Percentiles rank a stretch among this genome's conserved stretches.
phyloP scores from a whole-genome alignment of 2,888 invertebrate genomes.

The Zhengitettix transpicula region DNA sequence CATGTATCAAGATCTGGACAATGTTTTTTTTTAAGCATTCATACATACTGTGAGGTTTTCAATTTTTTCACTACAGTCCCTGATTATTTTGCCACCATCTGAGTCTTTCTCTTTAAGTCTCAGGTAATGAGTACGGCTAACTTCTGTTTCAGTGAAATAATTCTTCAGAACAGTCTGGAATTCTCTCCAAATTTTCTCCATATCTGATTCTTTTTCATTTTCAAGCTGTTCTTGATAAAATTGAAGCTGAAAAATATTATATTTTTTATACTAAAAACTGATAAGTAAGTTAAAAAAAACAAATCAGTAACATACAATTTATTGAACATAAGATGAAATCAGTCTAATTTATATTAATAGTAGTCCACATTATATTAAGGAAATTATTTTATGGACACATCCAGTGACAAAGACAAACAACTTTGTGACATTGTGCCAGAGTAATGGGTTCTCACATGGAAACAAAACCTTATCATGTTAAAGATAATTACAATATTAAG shows the following conservation, averaged over 20 bases:
- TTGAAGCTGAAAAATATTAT: slow-evolving; percentile 3
- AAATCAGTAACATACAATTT: too few relatives aligned
- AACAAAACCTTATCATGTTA: too few relatives aligned
- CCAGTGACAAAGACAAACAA: too few relatives aligned
- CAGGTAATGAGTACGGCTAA: slow-evolving; percentile 23
- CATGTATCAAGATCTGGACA: too few relatives aligned
- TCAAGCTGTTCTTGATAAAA: slow-evolving; percentile 15
- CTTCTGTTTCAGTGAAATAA: slow-evolving; percentile 22
- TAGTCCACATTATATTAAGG: too few relatives aligned
- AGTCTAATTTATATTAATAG: too few relatives aligned
- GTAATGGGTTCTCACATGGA: too few relatives aligned
- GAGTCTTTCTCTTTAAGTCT: slow-evolving; percentile 32
- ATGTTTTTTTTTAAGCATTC: background rate
- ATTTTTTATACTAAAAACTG: background rate
- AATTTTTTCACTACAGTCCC: background rate
- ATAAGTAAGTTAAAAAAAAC: too few relatives aligned
- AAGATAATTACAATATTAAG: too few relatives aligned
- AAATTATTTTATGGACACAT: too few relatives aligned
- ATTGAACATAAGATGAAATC: too few relatives aligned
- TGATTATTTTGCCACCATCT: background rate
- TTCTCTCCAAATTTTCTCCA: slow-evolving; percentile 30
- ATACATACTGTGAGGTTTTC: background rate
- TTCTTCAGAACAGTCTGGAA: slow-evolving; percentile 26
- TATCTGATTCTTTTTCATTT: slow-evolving; percentile 20
- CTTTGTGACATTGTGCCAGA: too few relatives aligned